These are phyloP conservation scores for Drosophila leontia DNA, from an alignment of 1,140 invertebrate species.

Conservation along the genomic window DNA sequence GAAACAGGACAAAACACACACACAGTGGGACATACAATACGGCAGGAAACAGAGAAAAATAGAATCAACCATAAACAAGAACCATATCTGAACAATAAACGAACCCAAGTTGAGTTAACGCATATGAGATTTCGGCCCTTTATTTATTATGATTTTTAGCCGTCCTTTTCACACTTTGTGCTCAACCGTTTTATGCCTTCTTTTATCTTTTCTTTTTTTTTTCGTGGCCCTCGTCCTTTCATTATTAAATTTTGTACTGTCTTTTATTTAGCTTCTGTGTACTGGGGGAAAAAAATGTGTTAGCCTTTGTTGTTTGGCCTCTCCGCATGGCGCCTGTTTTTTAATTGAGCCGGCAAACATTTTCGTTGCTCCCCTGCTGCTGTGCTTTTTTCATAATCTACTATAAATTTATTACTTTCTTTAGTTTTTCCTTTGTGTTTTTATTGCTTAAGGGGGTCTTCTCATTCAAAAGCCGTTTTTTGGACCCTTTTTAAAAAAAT, in stretches of 20 bases:
- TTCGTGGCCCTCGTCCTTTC: constrained; percentile 37
- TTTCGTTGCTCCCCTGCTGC: constrained; percentile 8
- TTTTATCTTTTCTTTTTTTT: constrained; percentile 22
- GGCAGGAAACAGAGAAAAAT: constrained; percentile 23
- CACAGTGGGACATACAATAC: constrained; percentile 15
- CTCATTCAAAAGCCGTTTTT: too few species aligned
- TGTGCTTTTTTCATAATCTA: constrained; percentile 62
- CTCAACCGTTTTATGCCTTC: constrained; percentile 20
- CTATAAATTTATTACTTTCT: constrained; percentile 73
- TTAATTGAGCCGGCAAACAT: constrained; percentile 64
- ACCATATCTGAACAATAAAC: constrained; percentile 51
- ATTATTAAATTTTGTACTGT: constrained; percentile 77
- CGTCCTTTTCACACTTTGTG: constrained; percentile 30
- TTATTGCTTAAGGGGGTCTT: too few species aligned
- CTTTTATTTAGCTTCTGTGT: constrained; percentile 37
- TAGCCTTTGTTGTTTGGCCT: constrained; percentile 70
- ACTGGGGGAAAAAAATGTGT: constrained; percentile 62
- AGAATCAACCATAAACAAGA: constrained; percentile 15
- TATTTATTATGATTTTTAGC: constrained; percentile 51
- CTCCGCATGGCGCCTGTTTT: constrained; percentile 40
- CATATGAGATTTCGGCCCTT: constrained; percentile 62
- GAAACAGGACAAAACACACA: constrained; percentile 25
- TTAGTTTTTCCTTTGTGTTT: constrained; percentile 34
- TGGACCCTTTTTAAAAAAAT: too few species aligned
- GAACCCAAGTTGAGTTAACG: constrained; percentile 71